Evolutionary conservation across 2,113 vertebrate species (phyloP).

Genomic region (Zosterops pallidus): DNA sequence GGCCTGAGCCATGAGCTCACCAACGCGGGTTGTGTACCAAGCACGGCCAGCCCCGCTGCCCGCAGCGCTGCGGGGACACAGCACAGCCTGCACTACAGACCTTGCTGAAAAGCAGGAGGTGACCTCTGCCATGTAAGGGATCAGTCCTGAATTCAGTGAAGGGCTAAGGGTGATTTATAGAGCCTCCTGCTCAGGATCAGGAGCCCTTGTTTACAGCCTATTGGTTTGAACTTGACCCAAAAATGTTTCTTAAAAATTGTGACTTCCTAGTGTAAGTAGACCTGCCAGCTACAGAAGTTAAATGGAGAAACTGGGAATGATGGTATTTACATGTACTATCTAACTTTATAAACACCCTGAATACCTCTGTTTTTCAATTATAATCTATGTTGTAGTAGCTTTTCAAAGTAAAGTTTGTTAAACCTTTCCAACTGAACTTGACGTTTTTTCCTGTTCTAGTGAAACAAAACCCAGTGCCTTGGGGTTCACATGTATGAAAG

Average conservation of each 20-base stretch:
- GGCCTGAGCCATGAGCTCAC: neutral
- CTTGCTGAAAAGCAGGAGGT: neutral
- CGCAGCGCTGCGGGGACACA: neutral
- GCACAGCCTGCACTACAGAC: neutral
- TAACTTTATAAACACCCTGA: neutral
- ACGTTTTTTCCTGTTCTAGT: slow-evolving; percentile 2
- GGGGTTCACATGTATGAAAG: neutral
- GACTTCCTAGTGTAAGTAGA: neutral
- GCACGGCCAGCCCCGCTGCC: neutral
- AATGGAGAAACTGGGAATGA: neutral
- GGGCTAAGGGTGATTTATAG: neutral
- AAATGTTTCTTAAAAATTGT: neutral
- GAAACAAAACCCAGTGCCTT: neutral
- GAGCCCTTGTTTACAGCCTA: neutral
- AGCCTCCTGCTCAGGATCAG: neutral
- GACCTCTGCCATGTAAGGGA: neutral
- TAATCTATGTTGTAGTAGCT: neutral
- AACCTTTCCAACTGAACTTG: neutral
- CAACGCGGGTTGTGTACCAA: neutral
- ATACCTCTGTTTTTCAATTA: neutral
- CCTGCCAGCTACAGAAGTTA: neutral
- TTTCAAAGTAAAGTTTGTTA: slow-evolving; percentile 18
- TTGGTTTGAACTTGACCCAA: slow-evolving; percentile 9
- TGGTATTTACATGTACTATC: neutral
- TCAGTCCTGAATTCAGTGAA: neutral